Evolutionary conservation across 2,113 vertebrate species (phyloP), one percentile per base, ranked within the genome.

Genomic region (Brachypteracias leptosomus): DNA sequence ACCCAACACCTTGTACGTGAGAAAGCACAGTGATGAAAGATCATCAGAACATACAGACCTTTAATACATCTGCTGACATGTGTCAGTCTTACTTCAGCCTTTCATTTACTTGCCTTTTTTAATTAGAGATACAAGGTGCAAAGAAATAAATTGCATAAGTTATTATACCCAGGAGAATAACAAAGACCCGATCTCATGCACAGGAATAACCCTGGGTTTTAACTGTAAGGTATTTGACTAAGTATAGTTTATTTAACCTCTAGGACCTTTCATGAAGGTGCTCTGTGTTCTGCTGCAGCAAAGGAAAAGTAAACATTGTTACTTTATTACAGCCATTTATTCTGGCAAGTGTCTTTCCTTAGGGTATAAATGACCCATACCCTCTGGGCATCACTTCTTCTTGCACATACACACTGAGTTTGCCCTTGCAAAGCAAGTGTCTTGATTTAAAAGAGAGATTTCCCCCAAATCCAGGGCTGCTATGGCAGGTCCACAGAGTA

Each of bases 201-300:
- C 59, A 66, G 67, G 28, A 67, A 52, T 49, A 89, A 10, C 36
- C 25, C 72, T 40, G 65, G 63, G 9, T 36, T 93, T 67, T 85
- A 81, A 66, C 87, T 67, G 65, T n/a, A 44, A 79, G 26, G 77
- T 94, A 55, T 95, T 95, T 93, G 54, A 93, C 83, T 85, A 79
- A 90, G 85, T 80, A n/a, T 63, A 70, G 77, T 94, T 97, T 80
- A 88, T 95, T 94, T 97, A 97, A 96, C 89, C 90, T 95, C 54
- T 2, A 28, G 72, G 84, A 94, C 83, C 92, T 91, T 88, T 91
- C 52, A 72, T 72, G 70, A 85, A 87, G 77, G 83, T 92, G 58
- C 47, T 85, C 71, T 82, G 25, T 89, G 80, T 91, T 80, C 62
- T 80, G 71, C 66, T 82, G 85, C 81, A 93, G 59, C n/a, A 59